Conservation (phyloP, 2,797 vertebrate genomes). For the Lophius americanus region DNA sequence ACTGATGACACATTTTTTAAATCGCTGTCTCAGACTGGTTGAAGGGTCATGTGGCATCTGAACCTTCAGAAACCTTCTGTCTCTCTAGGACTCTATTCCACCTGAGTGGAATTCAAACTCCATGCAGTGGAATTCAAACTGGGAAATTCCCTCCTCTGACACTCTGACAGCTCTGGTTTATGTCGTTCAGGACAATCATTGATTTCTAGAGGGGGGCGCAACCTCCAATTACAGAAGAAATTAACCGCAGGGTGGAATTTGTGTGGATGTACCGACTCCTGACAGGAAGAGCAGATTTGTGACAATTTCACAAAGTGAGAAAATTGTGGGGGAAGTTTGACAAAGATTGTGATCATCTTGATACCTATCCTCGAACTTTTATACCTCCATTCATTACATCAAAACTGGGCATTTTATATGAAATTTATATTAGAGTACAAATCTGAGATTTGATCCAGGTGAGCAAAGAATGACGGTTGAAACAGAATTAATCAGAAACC, state of each 20-base stretch:
- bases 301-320: conserved; percentile 21
- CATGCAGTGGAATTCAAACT: conserved; percentile 22
- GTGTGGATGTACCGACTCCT: conserved; percentile 43
- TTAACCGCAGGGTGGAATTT: conserved; percentile 68
- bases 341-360: conserved; percentile 14
- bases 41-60: conserved; percentile 1
- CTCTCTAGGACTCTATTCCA: conserved; percentile 16
- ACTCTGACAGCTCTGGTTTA: conserved; percentile 62
- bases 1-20: not conserved
- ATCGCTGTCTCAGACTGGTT: conserved; percentile 13
- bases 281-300: conserved; percentile 38
- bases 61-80: conserved; percentile 5
- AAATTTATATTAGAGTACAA: not conserved
- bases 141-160: conserved; percentile 64
- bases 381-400: conserved; percentile 4
- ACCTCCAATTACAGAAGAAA: conserved; percentile 70
- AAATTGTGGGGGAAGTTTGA: conserved; percentile 15
- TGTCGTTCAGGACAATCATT: conserved; percentile 56
- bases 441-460: conserved; percentile 10
- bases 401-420: conserved; percentile 1
- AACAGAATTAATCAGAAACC: conserved; percentile 11
- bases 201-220: conserved; percentile 45
- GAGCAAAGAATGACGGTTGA: conserved; percentile 14
- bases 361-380: conserved; percentile 24
- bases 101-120: conserved; percentile 10